These are phyloP conservation scores for Pristis pectinata DNA, from an alignment of 2,797 vertebrate species.

Conservation along the genomic window DNA sequence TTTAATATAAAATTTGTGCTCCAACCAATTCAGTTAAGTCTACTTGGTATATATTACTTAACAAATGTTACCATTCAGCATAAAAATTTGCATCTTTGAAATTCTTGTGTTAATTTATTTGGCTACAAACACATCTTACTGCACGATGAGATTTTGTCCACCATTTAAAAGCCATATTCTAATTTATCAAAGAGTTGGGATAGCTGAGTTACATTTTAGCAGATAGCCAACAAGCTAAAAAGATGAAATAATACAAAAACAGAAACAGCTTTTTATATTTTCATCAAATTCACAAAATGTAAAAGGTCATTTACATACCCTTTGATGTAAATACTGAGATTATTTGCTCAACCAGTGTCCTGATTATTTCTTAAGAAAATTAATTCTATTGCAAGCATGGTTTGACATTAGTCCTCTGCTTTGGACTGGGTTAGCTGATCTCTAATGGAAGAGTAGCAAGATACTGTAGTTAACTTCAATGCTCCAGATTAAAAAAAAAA, in stretches of 20 bases:
- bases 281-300: neutral
- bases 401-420: neutral
- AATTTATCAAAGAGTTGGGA: neutral
- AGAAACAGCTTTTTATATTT: neutral
- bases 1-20: neutral
- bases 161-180: neutral
- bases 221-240: neutral
- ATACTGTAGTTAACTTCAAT: neutral
- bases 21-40: neutral
- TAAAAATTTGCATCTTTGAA: neutral
- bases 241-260: neutral
- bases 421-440: neutral
- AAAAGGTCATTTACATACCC: neutral
- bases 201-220: neutral
- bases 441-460: too few species aligned
- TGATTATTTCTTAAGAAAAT: neutral
- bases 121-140: neutral
- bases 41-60: neutral
- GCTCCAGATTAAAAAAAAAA: neutral
- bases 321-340: neutral
- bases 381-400: neutral
- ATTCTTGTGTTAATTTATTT: neutral
- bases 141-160: neutral
- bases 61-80: neutral
- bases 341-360: too few species aligned